Evolutionary conservation across 2,888 invertebrate genomes (phyloP), one percentile per base, ranked within the genome.

Genomic region (Spatulosminthurus flaviceps): DNA sequence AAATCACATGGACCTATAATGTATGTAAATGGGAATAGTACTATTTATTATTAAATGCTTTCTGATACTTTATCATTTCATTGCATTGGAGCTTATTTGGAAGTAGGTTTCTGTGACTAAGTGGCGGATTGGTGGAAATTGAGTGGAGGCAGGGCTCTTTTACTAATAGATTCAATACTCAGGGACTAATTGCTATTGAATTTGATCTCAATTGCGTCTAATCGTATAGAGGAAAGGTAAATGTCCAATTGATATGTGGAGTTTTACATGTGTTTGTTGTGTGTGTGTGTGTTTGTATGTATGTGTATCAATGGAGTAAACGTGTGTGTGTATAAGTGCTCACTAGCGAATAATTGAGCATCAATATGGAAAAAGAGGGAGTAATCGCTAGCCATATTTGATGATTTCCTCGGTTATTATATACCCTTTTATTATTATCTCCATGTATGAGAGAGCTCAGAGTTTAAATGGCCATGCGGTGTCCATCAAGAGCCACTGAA

Each of bases 401-500:
- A 51, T n/a, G 51, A 51, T 51, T 51, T 51, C 16, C 51, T 51
- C n/a, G 51, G 51, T 51, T 51, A 51, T 51, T 51, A 51, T n/a
- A n/a, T n/a, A 51, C 19, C 51, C 51, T n/a, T 51, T 51, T 13
- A 51, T 51, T 51, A 51, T 51, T 51, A 51, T 51, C 51, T 51
- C 51, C 16, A 51, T 64, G 64, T 24, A 22, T 64, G 22, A n/a
- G n/a, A n/a, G n/a, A 26, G 22, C 64, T 26, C 64, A n/a, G 64
- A 24, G 13, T 64, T n/a, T n/a, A 64, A 64, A 64, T 64, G 64
- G 64, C 64, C 70, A 70, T 34, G 70, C n/a, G 41, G 29, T 70
- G 70, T 70, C 70, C 70, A 21, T 70, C 34, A 41, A 70, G 9
- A 70, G 70, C 70, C 41, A 70, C 41, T 70, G 41, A 29, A 70